Base-by-base conservation (phyloP, 2,113 vertebrate species). In the Poecile atricapillus region DNA sequence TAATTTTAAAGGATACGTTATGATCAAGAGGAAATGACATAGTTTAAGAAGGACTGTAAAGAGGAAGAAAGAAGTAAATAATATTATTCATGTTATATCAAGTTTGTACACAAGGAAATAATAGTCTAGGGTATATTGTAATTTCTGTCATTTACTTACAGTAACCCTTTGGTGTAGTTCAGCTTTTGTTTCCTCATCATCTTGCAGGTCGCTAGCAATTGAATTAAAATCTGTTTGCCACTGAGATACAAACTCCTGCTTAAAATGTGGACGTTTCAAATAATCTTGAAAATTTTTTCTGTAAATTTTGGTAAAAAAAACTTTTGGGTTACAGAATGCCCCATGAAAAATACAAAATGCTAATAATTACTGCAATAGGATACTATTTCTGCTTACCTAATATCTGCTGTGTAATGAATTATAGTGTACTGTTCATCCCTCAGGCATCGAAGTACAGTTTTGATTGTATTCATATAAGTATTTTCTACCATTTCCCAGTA, bases 151-250 rank as follows among this genome's bases (percentile, higher is more conserved):
- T 70, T 56, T 74, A 91, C 98, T 98, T 96, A 99, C 99, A 70
- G 99, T 98, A 56, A 99, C 95, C 95, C 99, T 98, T 88, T 99
- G 98, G 75, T 99, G 98, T 37, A 99, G 95, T 74, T 99, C 99
- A 81, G 98, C 98, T 97, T 98, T 99, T 43, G 98, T 98, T 87
- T 99, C 99, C 24, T 98, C 98, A 5, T 99, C 98, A 9, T 98
- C 97, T 97, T 98, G 97, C 90, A 99, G 95, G 75, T 99, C 98
- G n/a, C 98, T 98, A 33, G 97, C 67, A 56, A 99, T 55, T 60
- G 97, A 98, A 97, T 99, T 99, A 97, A 98, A 99, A 93, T 99
- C 98, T 27, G 95, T 83, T 95, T 99, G 99, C 99, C 99, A 99
- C 25, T 98, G 98, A 91, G 97, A 96, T 39, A 99, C 98, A 93